Conservation (phyloP, 1,140 invertebrate genomes). For the Trinorchestia longiramus region DNA sequence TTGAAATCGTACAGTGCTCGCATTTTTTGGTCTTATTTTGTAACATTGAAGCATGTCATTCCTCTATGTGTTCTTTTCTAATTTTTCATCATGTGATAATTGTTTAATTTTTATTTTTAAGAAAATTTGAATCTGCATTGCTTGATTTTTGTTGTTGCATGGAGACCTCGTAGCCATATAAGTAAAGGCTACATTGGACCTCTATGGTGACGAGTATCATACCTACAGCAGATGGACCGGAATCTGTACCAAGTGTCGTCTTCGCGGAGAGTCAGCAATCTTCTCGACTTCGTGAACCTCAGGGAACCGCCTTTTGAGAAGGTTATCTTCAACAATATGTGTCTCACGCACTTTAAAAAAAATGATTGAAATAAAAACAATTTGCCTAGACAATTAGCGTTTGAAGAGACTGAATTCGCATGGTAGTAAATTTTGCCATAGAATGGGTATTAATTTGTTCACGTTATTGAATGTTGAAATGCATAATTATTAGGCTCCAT, state of each 20-base stretch:
- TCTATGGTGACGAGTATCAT: not conserved
- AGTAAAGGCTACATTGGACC: not conserved
- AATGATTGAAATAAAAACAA: not conserved
- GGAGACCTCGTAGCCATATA: not conserved
- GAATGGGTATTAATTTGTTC: not conserved
- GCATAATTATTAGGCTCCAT: not conserved
- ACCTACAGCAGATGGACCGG: not conserved
- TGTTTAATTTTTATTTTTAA: not conserved
- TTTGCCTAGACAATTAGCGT: not conserved
- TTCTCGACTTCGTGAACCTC: slow-evolving; percentile 54
- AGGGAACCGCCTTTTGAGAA: slow-evolving; percentile 63
- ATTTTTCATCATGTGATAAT: not conserved
- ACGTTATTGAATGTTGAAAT: not conserved
- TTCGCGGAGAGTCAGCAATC: not conserved
- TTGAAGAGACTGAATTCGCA: not conserved
- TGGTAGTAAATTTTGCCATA: not conserved
- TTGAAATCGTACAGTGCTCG: not conserved
- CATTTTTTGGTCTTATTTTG: not conserved
- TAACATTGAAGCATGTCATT: not conserved
- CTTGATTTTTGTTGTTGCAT: not conserved
- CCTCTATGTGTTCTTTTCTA: not conserved
- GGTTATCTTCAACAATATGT: slow-evolving; percentile 35
- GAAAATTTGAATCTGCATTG: not conserved
- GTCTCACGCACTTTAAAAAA: not conserved
- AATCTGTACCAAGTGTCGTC: not conserved